Conservation (phyloP, 2,888 invertebrate species). For the Morpho helenor region DNA sequence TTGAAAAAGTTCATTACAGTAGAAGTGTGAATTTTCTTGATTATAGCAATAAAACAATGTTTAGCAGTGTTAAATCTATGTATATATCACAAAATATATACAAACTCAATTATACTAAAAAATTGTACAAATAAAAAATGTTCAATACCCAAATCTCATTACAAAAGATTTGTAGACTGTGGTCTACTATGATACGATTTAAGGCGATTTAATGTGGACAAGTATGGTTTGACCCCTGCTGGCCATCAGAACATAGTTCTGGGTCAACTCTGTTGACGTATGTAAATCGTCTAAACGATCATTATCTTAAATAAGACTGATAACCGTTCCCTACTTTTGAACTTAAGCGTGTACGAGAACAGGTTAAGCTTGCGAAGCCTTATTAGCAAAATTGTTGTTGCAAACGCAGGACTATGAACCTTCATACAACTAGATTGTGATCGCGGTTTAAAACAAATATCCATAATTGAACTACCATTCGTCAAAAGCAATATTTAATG, state of each 20-base stretch:
- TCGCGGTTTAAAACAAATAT: no score
- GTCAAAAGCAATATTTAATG: neutral
- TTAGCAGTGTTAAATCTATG: no score
- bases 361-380: slow-evolving; percentile 5
- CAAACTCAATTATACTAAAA: no score
- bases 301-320: slow-evolving; percentile 36
- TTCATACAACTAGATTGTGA: no score
- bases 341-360: slow-evolving; percentile 15
- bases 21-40: no score
- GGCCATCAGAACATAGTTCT: slow-evolving; percentile 40
- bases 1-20: no score
- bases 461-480: neutral
- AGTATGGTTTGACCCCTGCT: slow-evolving; percentile 17
- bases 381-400: slow-evolving; percentile 13
- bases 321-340: slow-evolving; percentile 18
- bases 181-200: no score
- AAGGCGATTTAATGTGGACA: neutral
- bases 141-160: no score
- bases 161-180: no score
- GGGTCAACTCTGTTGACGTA: slow-evolving; percentile 66
- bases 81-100: no score
- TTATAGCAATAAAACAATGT: no score
- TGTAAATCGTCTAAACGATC: slow-evolving; percentile 54
- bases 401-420: neutral
- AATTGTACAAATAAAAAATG: no score